Base-by-base conservation (phyloP, 2,113 vertebrate species). In the Ellobius talpinus region DNA sequence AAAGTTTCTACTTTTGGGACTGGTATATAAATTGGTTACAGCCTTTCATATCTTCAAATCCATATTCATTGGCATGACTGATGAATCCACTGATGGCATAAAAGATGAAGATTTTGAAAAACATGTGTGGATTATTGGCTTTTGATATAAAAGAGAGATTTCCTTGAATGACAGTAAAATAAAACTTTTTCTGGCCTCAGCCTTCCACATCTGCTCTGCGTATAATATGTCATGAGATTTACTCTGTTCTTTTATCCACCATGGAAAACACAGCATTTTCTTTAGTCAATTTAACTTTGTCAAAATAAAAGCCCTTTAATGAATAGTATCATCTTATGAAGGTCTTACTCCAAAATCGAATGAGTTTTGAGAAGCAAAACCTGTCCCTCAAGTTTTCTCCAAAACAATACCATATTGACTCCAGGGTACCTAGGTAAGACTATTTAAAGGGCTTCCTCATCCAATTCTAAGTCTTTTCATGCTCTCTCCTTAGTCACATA, bases 81-180 rank as follows among this genome's bases (percentile, higher is more conserved):
- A 96, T 96, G 10, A 52, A 92, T 94, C 11, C 50, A 92, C 12
- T 89, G 78, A 93, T 96, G 70, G 42, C 72, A 26, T 12, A 95
- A 94, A 94, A 90, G 93, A 93, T 81, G 61, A 86, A 93, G 85
- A 94, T 92, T 94, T 91, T 95, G 90, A 97, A 96, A 97, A 96
- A 65, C 88, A 91, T 88, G n/a, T 96, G 87, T 92, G 87, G 72
- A 92, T 94, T 97, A 96, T 89, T 79, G 24, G 61, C 76, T 97
- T 87, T 90, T 90, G 76, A 95, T 96, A 90, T 93, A 94, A 96
- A 97, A 92, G 76, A 92, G 55, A 93, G 95, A 96, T 97, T 96
- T 96, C 85, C 93, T 93, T 94, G 70, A 85, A 58, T 95, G 87
- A 93, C 45, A 91, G 55, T 96, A 92, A 97, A 96, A 94, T 93